Base-by-base conservation (phyloP, 1,140 invertebrate species). In the Ctenoplectra terminalis region DNA sequence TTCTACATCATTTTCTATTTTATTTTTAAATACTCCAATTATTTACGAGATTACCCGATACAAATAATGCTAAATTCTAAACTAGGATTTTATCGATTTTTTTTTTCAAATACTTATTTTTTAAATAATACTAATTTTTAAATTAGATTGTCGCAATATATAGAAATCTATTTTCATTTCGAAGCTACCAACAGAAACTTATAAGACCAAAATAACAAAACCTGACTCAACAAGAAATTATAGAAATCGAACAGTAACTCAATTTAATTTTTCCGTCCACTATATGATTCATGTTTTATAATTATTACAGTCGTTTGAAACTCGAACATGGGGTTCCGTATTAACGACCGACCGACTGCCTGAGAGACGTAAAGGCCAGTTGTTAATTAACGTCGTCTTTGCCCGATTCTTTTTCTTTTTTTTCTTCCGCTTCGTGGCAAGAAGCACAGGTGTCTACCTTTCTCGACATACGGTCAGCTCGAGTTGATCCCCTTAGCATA, bases 371-470 rank as follows among this genome's bases (percentile, higher is more conserved):
- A 71, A 56, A 71, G 50, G 69, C 34, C 50, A 56, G 50, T 71
- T 71, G 69, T 71, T 71, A 71, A 71, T 71, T 71, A 71, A 71
- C 69, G 34, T 56, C 69, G 34, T 70, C 40, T n/a, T 71, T 34
- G 1, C n/a, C 15, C 23, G 52, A 29, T n/a, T 40, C 34, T 11
- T 71, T 34, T n/a, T 26, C 23, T 8, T 4, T 13, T n/a, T 31
- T 31, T 20, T 17, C 17, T 60, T 20, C 26, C 23, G 23, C 8
- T 11, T 56, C 11, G 3, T 23, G 3, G 17, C 34, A 6, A 17
- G 34, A 4, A 17, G 69, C 11, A 40, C 69, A 71, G 69, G 50
- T 71, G 69, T 71, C 34, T 26, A 40, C 69, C 34, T 40, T 56
- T 56, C 69, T 26, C n/a, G 69, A 71, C 60, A n/a, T 40, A 63